These are phyloP conservation scores for Scotopteryx bipunctaria DNA, from an alignment of 2,888 invertebrate genomes.

Conservation along the genomic window DNA sequence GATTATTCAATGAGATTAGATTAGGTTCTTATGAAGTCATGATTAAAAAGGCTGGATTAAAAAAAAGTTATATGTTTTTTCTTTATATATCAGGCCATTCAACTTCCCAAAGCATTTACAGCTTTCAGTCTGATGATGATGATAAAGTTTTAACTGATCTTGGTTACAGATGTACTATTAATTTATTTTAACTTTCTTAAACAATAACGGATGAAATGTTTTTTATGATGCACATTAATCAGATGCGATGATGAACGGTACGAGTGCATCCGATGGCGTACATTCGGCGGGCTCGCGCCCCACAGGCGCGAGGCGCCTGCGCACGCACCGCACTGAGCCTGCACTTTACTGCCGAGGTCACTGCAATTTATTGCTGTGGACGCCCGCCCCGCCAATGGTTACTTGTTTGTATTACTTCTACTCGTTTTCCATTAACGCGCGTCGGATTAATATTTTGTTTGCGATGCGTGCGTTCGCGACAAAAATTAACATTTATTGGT, in stretches of 20 bases:
- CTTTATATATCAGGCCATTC: too few species aligned
- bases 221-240: not conserved
- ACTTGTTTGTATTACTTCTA: slow-evolving; percentile 77
- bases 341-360: slow-evolving; percentile 62
- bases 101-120: too few species aligned
- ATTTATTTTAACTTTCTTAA: too few species aligned
- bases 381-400: slow-evolving; percentile 54
- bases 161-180: too few species aligned
- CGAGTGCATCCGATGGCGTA: not conserved
- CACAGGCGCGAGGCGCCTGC: not conserved
- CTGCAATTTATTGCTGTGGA: slow-evolving; percentile 74
- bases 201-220: slow-evolving; percentile 9
- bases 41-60: too few species aligned
- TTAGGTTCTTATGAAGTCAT: too few species aligned
- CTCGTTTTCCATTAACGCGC: slow-evolving; percentile 81
- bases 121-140: too few species aligned
- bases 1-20: too few species aligned
- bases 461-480: slow-evolving; percentile 77
- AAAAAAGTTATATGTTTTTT: too few species aligned
- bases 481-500: slow-evolving; percentile 82
- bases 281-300: not conserved
- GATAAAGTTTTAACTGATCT: too few species aligned
- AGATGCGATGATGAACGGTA: not conserved
- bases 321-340: slow-evolving; percentile 37
- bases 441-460: slow-evolving; percentile 81